Evolutionary conservation across 1,140 invertebrate species (phyloP), one percentile per base, ranked within the genome.

Genomic region (Rhyacophila brunnea): DNA sequence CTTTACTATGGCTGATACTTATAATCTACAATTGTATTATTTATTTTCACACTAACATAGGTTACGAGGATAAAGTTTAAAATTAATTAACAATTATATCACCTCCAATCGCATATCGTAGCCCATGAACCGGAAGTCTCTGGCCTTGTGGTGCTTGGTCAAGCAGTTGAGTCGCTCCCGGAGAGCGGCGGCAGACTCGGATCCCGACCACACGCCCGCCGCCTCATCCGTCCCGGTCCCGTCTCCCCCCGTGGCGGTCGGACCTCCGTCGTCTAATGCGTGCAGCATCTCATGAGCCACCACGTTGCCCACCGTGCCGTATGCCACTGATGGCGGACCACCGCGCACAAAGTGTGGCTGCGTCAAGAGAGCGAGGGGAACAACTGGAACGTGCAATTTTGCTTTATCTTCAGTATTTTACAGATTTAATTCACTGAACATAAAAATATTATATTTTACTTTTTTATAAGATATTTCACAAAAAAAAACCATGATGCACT

Each of bases 301-400:
- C 11, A 81, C 73, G n/a, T 78, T 71, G 11, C 80, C 81, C 4
- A 81, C 65, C 0, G 80, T 81, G 1, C 77, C 74, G 58, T 81
- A 74, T 10, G 72, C 66, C 6, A 80, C 67, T 38, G 80, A 83
- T 34, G 71, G 65, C 2, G 77, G 77, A 13, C 76, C 73, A 46
- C 73, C 71, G n/a, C 72, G 67, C 60, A 71, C 71, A 32, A 79
- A 80, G 64, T 80, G 76, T 1, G 88, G 86, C 65, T 83, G 82
- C 32, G 83, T 83, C 47, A 89, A 74, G 64, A 89, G 83, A 5
- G 85, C 86, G 45, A 87, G 74, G 2, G 87, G 86, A 62, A 89
- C 75, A n/a, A 77, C 78, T 80, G 66, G 1, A 55, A 65, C 32
- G 18, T 63, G 38, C 15, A 35, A n/a, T n/a, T n/a, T n/a, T n/a